Base-by-base conservation (phyloP, 2,797 vertebrate genomes). In the Eulemur albifrons region DNA sequence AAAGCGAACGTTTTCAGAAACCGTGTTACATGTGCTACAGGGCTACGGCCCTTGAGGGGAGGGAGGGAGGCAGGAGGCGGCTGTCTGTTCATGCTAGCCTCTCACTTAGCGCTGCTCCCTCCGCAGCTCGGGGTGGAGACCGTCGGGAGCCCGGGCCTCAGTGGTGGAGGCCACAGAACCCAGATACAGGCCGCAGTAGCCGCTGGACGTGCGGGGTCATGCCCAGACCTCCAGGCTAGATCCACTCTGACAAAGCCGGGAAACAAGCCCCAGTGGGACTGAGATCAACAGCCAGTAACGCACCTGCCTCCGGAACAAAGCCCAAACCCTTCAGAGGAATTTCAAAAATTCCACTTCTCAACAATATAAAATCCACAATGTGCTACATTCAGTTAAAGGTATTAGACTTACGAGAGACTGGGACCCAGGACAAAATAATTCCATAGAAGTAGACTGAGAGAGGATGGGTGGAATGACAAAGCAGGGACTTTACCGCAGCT, bases 81-180 rank as follows among this genome's bases (percentile, higher is more conserved):
- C 15, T 20, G 15, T 1, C 18, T 17, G 1, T 21, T 7, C 11
- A 7, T 0, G 12, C 32, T 18, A 0, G 48, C 11, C 35, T 14
- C 70, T 57, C 0, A 23, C 32, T 10, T 13, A 30, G 38, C 14
- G 18, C 18, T 9, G 3, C 7, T 14, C 67, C 35, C 12, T 2
- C 54, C 13, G 4, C 45, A 43, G 32, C 27, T 8, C 1, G 2
- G 23, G 9, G 14, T 11, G 18, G 20, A 52, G n/a, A 5, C 30
- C 0, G 1, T 1, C 3, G 1, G 7, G 10, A 23, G 5, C 43
- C 15, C 30, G 0, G 1, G n/a, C n/a, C 4, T 7, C 15, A 0
- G 3, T 1, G 25, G n/a, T 4, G n/a, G n/a, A 23, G 23, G 65
- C 35, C 43, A 14, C 15, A 75, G 52, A 63, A 13, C 9, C 35